Evolutionary conservation across 2,888 invertebrate species (phyloP).

Genomic region (Automeris io): DNA sequence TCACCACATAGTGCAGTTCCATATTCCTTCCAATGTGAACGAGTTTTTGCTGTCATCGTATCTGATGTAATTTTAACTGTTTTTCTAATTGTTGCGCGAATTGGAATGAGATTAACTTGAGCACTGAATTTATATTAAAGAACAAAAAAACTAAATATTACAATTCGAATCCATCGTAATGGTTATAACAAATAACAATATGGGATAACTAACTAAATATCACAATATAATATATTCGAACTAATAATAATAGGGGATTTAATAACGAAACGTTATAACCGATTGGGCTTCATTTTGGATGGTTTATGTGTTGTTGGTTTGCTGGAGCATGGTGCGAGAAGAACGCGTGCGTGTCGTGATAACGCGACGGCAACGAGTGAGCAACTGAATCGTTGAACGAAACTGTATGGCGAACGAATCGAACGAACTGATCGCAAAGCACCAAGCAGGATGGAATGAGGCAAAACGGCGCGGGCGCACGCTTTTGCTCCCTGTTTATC

Average conservation of each 20-base stretch:
- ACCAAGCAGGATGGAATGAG: slow-evolving; percentile 62
- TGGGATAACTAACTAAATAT: slow-evolving; percentile 71
- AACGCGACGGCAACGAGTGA: slow-evolving; percentile 63
- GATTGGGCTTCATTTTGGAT: slow-evolving; percentile 75
- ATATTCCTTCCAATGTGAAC: slow-evolving; percentile 77
- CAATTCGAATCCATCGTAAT: slow-evolving; percentile 66
- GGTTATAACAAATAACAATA: slow-evolving; percentile 66
- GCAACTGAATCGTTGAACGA: slow-evolving; percentile 55
- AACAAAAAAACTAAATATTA: slow-evolving; percentile 56
- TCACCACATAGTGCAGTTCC: slow-evolving; percentile 75
- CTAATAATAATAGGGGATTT: slow-evolving; percentile 66
- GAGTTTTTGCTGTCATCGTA: slow-evolving; percentile 72
- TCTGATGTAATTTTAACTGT: slow-evolving; percentile 43
- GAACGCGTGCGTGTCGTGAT: slow-evolving; percentile 54
- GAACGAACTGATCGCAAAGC: slow-evolving; percentile 60
- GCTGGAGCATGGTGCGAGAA: slow-evolving; percentile 68
- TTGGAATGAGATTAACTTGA: slow-evolving; percentile 77
- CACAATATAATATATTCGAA: slow-evolving; percentile 74
- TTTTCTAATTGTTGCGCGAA: slow-evolving; percentile 51
- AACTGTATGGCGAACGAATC: slow-evolving; percentile 28
- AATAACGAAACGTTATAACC: slow-evolving; percentile 71
- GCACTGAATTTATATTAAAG: slow-evolving; percentile 62
- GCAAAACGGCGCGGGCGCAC: slow-evolving; percentile 71
- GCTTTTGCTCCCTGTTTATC: slow-evolving; percentile 73
- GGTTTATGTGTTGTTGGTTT: slow-evolving; percentile 74